Conservation (phyloP, 1,140 invertebrate genomes). For the Pseudomyrmex pallidus region DNA sequence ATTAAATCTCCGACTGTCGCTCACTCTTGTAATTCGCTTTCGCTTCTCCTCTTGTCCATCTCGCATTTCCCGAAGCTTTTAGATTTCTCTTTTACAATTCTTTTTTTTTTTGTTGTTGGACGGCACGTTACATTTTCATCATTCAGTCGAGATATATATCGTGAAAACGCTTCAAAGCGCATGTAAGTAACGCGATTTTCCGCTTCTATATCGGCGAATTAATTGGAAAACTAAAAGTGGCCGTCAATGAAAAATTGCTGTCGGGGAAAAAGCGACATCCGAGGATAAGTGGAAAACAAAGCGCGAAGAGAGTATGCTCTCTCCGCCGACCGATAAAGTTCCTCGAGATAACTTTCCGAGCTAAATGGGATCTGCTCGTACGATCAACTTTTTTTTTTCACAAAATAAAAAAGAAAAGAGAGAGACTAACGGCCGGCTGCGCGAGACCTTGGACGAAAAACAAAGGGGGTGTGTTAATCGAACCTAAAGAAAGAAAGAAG, state of each 20-base stretch:
- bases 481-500: conserved; percentile 45
- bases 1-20: conserved; percentile 1
- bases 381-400: conserved; percentile 63
- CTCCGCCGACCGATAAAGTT: conserved; percentile 65
- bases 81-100: not conserved
- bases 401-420: conserved; percentile 45
- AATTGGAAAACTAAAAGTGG: conserved; percentile 55
- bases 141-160: not conserved
- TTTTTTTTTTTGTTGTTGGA: not conserved
- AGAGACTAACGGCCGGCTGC: not conserved
- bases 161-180: not conserved
- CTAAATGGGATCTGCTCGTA: conserved; percentile 69
- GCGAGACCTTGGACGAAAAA: conserved; percentile 49
- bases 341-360: conserved; percentile 67
- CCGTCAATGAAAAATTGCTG: conserved; percentile 10
- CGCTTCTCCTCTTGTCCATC: not conserved
- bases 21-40: conserved; percentile 10
- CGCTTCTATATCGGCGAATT: conserved; percentile 49
- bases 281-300: conserved; percentile 48
- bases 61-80: not conserved
- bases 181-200: not conserved
- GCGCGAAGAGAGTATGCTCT: conserved; percentile 56
- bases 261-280: not conserved
- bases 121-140: not conserved
- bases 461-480: conserved; percentile 65